Base-by-base conservation (phyloP, 2,888 invertebrate genomes). In the Anarsia innoxiella region DNA sequence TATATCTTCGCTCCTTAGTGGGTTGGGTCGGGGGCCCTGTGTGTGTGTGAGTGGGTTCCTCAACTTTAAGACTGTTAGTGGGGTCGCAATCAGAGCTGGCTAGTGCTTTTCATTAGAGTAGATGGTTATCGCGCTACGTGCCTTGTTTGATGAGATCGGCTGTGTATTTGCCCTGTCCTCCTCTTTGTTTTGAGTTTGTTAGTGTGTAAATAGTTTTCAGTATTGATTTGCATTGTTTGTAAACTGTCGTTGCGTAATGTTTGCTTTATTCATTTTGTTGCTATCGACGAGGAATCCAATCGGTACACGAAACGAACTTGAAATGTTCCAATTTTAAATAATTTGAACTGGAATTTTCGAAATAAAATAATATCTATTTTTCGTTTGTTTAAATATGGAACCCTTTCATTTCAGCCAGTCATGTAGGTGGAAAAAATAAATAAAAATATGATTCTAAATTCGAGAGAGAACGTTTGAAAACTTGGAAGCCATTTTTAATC, bases 31-130 rank as follows among this genome's bases (percentile, higher is more conserved):
- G 56, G 56, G 51, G 47, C 50, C 42, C 34, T 48, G 42, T 58
- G 52, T 48, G 45, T 65, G 60, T 72, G 74, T 76, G 77, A 53
- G 74, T 56, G 62, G 63, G 65, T 51, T 62, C 54, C 71, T 65
- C 61, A 78, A 75, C 73, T 77, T 78, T 76, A 79, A 84, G 82
- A 84, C 78, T 77, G 79, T 78, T 78, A 75, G 67, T 63, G 74
- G 74, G 79, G 73, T 73, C 77, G 80, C 79, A 82, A 82, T 82
- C 80, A 79, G 72, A 69, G 68, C 61, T 65, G 59, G 61, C 62
- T 62, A 68, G 66, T 65, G 74, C 73, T 78, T 79, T 79, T 82
- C 82, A 83, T 83, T 82, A 79, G 76, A 68, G 61, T 64, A 69
- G 74, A 78, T 74, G 73, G 79, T 76, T 78, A 79, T 79, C 76